These are phyloP conservation scores for Nematostella vectensis DNA, from an alignment of 92 coral and sea anemone genomes.

Conservation along the genomic window DNA sequence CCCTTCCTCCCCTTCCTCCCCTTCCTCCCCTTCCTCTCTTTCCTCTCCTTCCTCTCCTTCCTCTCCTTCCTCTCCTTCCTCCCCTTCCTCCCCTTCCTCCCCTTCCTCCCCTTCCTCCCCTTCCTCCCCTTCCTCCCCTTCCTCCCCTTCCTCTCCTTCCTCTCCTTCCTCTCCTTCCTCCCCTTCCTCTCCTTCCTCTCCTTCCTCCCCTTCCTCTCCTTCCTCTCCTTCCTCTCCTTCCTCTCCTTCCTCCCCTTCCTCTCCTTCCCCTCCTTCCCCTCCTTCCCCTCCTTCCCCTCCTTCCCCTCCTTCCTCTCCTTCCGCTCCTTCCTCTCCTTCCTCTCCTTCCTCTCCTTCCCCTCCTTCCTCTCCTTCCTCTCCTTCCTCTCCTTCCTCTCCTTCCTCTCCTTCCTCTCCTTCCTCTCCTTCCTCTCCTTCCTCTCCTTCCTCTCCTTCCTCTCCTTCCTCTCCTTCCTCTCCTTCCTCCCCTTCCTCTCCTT, in stretches of 20 bases:
- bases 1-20: background rate
- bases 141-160: background rate
- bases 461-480: background rate
- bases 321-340: background rate
- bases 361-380: background rate
- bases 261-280: background rate
- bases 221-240: background rate
- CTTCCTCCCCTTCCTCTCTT: background rate
- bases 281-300: slow-evolving; percentile 3
- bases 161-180: background rate
- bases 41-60: background rate
- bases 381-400: background rate
- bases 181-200: background rate
- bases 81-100: background rate
- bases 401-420: background rate
- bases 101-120: background rate
- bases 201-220: background rate
- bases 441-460: background rate
- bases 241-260: background rate
- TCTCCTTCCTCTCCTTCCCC: background rate
- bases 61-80: background rate
- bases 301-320: slow-evolving; percentile 4
- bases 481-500: background rate
- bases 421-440: background rate
- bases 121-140: background rate